Evolutionary conservation across 1,140 invertebrate genomes (phyloP).

Genomic region (Himalopsyche phryganea): DNA sequence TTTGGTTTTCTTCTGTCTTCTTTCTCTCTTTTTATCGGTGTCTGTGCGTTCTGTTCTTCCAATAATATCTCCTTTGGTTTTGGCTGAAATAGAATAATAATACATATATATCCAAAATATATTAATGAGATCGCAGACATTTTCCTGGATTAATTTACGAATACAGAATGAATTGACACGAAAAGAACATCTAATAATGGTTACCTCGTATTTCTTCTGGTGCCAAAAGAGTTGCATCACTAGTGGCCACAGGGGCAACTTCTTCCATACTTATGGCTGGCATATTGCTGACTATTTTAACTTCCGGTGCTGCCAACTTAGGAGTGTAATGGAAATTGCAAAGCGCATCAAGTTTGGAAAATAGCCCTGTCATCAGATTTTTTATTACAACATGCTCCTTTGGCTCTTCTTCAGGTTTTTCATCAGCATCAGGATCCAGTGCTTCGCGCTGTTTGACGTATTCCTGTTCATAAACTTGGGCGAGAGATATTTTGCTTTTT

Average conservation of each 20-base stretch:
- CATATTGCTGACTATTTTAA: constrained; percentile 88
- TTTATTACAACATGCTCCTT: constrained; percentile 74
- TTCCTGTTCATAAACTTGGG: constrained; percentile 94
- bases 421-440: constrained; percentile 56
- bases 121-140: not conserved
- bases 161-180: not conserved
- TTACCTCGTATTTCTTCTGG: constrained; percentile 89
- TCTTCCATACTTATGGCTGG: constrained; percentile 93
- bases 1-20: constrained; percentile 80
- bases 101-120: too few relatives aligned
- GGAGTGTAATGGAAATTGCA: constrained; percentile 95
- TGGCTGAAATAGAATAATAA: constrained; percentile 49
- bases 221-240: constrained; percentile 82
- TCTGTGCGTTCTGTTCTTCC: constrained; percentile 75
- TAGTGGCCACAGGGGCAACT: constrained; percentile 83
- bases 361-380: constrained; percentile 72
- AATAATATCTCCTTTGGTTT: constrained; percentile 73
- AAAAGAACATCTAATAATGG: constrained; percentile 1
- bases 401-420: constrained; percentile 63
- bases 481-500: constrained; percentile 92
- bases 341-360: constrained; percentile 86
- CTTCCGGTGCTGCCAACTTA: constrained; percentile 76
- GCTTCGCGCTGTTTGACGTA: constrained; percentile 80
- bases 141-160: not conserved
- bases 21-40: constrained; percentile 87